These are phyloP conservation scores for Oryctes rhinoceros DNA, from an alignment of 1,140 invertebrate genomes.

Conservation along the genomic window DNA sequence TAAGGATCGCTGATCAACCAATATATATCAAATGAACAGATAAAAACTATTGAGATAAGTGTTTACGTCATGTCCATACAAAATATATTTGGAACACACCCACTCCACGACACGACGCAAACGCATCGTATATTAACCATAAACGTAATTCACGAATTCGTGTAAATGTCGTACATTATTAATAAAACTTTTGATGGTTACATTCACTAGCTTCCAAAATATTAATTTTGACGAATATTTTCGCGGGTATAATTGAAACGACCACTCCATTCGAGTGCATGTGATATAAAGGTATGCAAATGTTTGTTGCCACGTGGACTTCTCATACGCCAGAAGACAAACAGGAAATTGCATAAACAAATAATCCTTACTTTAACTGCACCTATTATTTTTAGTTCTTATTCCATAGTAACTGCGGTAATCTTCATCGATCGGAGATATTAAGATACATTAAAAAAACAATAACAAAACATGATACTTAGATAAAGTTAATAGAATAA, in stretches of 20 bases:
- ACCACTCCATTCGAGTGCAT: neutral
- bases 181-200: neutral
- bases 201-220: neutral
- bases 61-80: neutral
- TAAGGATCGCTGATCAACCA: neutral
- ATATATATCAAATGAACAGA: neutral
- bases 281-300: neutral
- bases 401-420: too few relatives aligned
- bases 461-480: too few relatives aligned
- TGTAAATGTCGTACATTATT: conserved; percentile 9
- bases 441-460: too few relatives aligned
- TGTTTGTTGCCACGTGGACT: neutral
- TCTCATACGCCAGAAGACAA: too few relatives aligned
- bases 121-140: neutral
- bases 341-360: too few relatives aligned
- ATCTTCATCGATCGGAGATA: too few relatives aligned
- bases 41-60: conserved; percentile 9
- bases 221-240: neutral
- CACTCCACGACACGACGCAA: conserved; percentile 19
- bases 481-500: too few relatives aligned
- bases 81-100: conserved; percentile 14
- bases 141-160: neutral
- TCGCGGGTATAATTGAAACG: neutral
- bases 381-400: too few relatives aligned
- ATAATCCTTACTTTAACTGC: too few relatives aligned